Evolutionary conservation across 2,888 invertebrate genomes (phyloP), one percentile per base, ranked within the genome.

Genomic region (Cephonodes hylas): DNA sequence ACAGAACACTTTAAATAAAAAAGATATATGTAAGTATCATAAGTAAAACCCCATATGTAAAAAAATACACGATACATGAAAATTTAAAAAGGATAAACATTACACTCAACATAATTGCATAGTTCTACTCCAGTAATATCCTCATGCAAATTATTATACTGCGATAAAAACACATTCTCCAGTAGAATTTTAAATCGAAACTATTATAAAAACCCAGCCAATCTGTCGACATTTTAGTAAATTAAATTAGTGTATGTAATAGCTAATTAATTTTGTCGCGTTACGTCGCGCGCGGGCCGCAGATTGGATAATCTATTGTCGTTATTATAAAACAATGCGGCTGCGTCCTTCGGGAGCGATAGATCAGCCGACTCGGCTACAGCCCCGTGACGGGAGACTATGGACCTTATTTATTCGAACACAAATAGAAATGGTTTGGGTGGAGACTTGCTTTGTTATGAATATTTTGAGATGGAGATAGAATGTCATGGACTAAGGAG

Each of bases 271-370:
- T 53, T 27, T 53, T 15, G 18, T 27, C 31, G n/a, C 18, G 53
- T 10, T 27, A 53, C 44, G 18, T 42, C 42, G 58, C 23, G 25
- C 42, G 53, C 31, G 31, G 45, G 38, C 27, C 25, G 38, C 56
- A 45, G 58, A 60, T 60, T 63, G 60, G 59, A 60, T 63, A 60
- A 63, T 60, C 60, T 63, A 60, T 60, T 58, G 69, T 62, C 60
- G 61, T 66, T 66, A 65, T 65, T 65, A 61, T 61, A 63, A 66
- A 67, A 67, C 65, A 66, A 66, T 64, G 66, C 64, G 68, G 64
- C 27, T 10, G 42, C 57, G 48, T 68, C 77, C 71, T 65, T 1
- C 0, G 72, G 70, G 77, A 27, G 66, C 53, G 61, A 74, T 77
- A 70, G 63, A 71, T 77, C 77, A 72, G 64, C 53, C 60, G 65